Evolutionary conservation across 2,888 invertebrate species (phyloP), one percentile per base, ranked within the genome.

Genomic region (Acanthosepion esculentum): DNA sequence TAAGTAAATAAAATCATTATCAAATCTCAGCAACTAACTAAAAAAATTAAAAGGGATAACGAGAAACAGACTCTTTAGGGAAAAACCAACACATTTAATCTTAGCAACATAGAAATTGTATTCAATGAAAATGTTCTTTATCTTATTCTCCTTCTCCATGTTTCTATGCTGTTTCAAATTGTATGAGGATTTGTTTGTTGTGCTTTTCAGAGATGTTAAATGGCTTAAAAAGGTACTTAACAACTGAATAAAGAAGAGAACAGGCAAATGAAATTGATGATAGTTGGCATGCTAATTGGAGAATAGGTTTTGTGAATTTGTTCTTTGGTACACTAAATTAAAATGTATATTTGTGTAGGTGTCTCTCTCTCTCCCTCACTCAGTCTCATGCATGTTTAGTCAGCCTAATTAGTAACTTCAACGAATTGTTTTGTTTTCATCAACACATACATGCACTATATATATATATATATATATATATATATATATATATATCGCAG

Each of bases 391-490:
- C 48, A 92, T 48, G 12, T 91, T 5, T 33, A 12, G 50, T 4
- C 50, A 50, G 50, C 8, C 50, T 50, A 50, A 15, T 50, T 12
- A 50, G 50, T 50, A 50, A 50, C 0, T 15, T 50, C 50, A 50
- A 8, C 50, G 15, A 50, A 15, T 50, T 50, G 50, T 50, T 50
- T 5, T 8, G 8, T 50, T 50, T 12, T 33, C 41, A 91, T 91
- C 0, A 6, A 91, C 23, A 91, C 41, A 91, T 18, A 92, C 48
- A 92, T 15, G 18, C 48, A 91, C 1, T 33, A 91, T 48, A 91
- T 33, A 91, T 48, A 91, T 91, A 64, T 91, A 33, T 91, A 91
- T 48, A 33, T 91, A 91, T 91, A 91, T 41, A 91, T 91, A 91
- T 91, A 91, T 48, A 41, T 91, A 48, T 91, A 91, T 91, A 91